Evolutionary conservation across 2,113 vertebrate genomes (phyloP), one percentile per base, ranked within the genome.

Genomic region (Pardalotus punctatus): DNA sequence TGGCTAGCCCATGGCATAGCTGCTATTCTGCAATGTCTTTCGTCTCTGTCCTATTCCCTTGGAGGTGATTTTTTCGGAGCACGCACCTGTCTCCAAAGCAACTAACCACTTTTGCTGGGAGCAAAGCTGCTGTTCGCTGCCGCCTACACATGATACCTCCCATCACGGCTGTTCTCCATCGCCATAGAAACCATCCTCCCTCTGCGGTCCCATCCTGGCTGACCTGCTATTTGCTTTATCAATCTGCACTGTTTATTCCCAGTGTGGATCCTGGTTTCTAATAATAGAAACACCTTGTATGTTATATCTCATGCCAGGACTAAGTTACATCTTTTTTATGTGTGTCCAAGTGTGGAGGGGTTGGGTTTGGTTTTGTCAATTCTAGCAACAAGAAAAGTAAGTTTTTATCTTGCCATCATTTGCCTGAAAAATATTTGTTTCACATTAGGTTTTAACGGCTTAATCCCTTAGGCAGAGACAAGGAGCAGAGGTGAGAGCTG

Each of bases 111-210:
- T 81, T 6, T 51, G 78, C 79, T 62, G 78, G 87, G 93, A 94
- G 78, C 1, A 12, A 40, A 85, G 91, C 85, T 89, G 79, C 88
- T 35, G n/a, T 14, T 88, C 3, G 4, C 88, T 61, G 71, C 94
- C 71, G 20, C 97, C 97, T 20, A 95, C 97, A 71, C 95, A 23
- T 3, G 11, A 25, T 36, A 27, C 94, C 84, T 93, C 94, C 93
- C 96, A 61, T 85, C 82, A 36, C 22, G 22, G 96, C 77, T 73
- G 66, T 65, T 96, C 94, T 90, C 50, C 72, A 93, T 98, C 29
- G 5, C 97, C 96, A 97, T 97, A 48, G 97, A 93, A 97, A 98
- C 97, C 45, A 9, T 83, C 76, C 87, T 96, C 89, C 85, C 88
- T 89, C 90, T 81, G 85, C 10, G 2, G 15, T 40, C 78, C 94